Evolutionary conservation across 37 sponge, comb jelly and placozoan genomes (phyloP).

Genomic region (Oscarella lobularis): DNA sequence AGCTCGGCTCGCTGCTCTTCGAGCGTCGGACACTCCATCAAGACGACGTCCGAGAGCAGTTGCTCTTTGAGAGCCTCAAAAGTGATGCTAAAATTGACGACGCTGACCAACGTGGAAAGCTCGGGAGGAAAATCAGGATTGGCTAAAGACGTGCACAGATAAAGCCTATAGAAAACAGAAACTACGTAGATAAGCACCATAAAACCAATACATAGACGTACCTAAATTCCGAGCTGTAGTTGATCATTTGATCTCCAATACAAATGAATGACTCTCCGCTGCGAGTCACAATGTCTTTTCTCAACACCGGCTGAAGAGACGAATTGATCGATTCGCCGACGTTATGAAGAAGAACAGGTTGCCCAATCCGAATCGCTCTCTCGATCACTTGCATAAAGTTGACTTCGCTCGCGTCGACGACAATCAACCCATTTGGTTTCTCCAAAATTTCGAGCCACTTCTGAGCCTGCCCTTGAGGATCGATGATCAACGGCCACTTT

Average conservation of each 20-base stretch:
- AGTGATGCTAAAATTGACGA: slow-evolving; percentile 52
- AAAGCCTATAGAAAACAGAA: too few species aligned
- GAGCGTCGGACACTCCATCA: slow-evolving; percentile 13
- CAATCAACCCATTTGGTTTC: background rate
- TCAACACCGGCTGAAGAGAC: slow-evolving; percentile 17
- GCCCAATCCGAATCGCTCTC: background rate
- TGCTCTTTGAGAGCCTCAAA: slow-evolving; percentile 46
- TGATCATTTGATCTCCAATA: slow-evolving; percentile 17
- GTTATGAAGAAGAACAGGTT: slow-evolving; percentile 5
- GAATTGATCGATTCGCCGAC: slow-evolving; percentile 16
- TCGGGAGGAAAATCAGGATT: slow-evolving; percentile 31
- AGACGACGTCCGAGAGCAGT: slow-evolving; percentile 30
- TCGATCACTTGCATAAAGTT: background rate
- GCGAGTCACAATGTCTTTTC: slow-evolving; percentile 14
- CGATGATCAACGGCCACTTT: slow-evolving; percentile 47
- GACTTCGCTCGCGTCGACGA: background rate
- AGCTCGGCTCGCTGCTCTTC: background rate
- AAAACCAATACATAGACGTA: too few species aligned
- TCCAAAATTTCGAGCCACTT: background rate
- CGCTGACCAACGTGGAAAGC: slow-evolving; percentile 34
- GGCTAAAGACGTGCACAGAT: slow-evolving; percentile 16
- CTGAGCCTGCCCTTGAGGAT: slow-evolving; percentile 50
- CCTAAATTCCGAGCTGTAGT: slow-evolving; percentile 25
- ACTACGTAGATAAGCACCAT: too few species aligned
- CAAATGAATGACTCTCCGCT: slow-evolving; percentile 4